A percentile compares a stretch with the other conserved stretches of the same genome.
Evolutionary conservation across 2,888 invertebrate species (phyloP).

Genomic region (Lasioglossum marginatum): DNA sequence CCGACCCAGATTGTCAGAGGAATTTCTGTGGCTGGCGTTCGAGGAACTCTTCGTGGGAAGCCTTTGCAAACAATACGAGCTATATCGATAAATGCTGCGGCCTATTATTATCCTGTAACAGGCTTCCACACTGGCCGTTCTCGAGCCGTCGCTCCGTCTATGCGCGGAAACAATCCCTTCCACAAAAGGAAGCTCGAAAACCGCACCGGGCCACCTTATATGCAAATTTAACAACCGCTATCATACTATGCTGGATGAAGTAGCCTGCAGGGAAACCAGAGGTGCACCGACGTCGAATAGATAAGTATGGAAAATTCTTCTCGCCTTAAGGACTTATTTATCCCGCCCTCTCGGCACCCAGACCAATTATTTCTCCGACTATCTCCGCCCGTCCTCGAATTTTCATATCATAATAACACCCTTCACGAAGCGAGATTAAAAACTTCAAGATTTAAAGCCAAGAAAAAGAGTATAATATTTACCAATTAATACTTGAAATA

Average conservation of each 20-base stretch:
- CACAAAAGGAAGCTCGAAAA: conserved; percentile 55
- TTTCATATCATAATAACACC: not conserved
- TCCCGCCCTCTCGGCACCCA: not conserved
- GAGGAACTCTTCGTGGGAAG: not conserved
- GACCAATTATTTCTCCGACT: not conserved
- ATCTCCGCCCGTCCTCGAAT: not conserved
- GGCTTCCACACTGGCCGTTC: conserved; percentile 47
- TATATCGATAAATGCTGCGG: conserved; percentile 23
- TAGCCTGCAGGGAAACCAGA: conserved; percentile 45
- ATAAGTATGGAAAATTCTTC: conserved; percentile 28
- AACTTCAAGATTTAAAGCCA: no score
- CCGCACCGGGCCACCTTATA: conserved; percentile 61
- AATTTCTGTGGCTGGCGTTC: conserved; percentile 2
- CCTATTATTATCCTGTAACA: conserved; percentile 34
- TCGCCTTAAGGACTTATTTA: conserved; percentile 31
- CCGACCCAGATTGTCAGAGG: not conserved
- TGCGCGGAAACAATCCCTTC: conserved; percentile 45
- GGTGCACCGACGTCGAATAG: conserved; percentile 32
- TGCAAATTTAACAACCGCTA: conserved; percentile 63
- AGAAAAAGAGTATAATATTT: no score
- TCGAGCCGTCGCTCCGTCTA: conserved; percentile 39
- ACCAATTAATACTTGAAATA: no score
- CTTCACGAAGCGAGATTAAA: no score
- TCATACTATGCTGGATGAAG: conserved; percentile 41
- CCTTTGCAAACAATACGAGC: conserved; percentile 17